Evolutionary conservation across 2,888 invertebrate genomes (phyloP).

Genomic region (Catocala nupta): DNA sequence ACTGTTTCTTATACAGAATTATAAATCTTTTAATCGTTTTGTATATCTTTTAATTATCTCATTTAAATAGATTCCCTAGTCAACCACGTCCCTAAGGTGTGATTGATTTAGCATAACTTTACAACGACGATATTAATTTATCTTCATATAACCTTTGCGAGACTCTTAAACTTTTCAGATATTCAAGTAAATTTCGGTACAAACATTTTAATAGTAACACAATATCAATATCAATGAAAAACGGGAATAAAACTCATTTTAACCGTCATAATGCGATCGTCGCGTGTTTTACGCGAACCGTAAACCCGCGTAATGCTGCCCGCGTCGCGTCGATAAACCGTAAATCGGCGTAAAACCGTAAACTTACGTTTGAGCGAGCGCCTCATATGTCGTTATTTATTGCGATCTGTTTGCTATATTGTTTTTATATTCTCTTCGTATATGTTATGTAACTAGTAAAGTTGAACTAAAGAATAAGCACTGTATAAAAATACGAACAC

Average conservation of each 20-base stretch:
- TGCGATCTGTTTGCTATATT: conserved; percentile 12
- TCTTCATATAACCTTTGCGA: too few relatives aligned
- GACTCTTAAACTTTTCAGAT: too few relatives aligned
- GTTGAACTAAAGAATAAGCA: neutral
- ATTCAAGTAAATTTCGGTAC: neutral
- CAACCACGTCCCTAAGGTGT: too few relatives aligned
- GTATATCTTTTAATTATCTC: too few relatives aligned
- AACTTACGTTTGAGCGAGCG: conserved; percentile 24
- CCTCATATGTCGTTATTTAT: conserved; percentile 27
- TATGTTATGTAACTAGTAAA: neutral
- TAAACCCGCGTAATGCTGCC: conserved; percentile 33
- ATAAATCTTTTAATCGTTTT: too few relatives aligned
- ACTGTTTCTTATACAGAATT: too few relatives aligned
- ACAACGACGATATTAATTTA: too few relatives aligned
- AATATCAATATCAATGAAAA: conserved; percentile 18
- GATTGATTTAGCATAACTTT: too few relatives aligned
- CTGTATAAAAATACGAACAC: too few relatives aligned
- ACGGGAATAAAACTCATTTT: conserved; percentile 27
- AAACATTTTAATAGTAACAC: neutral
- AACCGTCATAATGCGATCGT: conserved; percentile 25
- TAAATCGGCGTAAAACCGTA: conserved; percentile 34
- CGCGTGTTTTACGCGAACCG: conserved; percentile 29
- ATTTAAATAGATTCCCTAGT: too few relatives aligned
- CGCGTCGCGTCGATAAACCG: conserved; percentile 14
- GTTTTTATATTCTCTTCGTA: conserved; percentile 20